Evolutionary conservation across 2,888 invertebrate species (phyloP), one percentile per base, ranked within the genome.

Genomic region (Belgica antarctica): DNA sequence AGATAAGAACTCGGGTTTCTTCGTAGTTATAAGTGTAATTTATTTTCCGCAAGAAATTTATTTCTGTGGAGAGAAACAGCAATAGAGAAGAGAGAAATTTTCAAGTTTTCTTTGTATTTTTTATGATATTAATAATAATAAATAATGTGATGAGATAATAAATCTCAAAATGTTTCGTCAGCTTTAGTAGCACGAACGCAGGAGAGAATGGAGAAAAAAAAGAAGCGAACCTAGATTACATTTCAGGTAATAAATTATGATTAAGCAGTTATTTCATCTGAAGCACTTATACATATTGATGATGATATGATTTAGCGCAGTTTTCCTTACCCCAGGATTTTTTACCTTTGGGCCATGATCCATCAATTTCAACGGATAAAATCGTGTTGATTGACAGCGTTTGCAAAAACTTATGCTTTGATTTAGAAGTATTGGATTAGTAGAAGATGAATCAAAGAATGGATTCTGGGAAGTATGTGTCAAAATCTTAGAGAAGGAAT

Each of bases 101-200:
- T 65, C 19, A 27, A 25, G 12, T 12, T 52, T 52, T 52, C 22
- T 22, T 52, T 52, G 17, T 27, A 15, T 59, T 59, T 59, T 52
- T 68, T 41, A 47, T 31, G 36, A 63, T 66, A 52, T 17, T 68
- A 52, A 57, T 57, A 68, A 52, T 57, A 68, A 68, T 68, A 68
- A 66, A 57, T 57, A 68, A 68, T 68, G 57, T 68, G 68, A 68
- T 68, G 68, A 57, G 68, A 52, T 68, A 52, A 57, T 68, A 66
- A 68, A 68, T 68, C 68, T 68, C n/a, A 57, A 62, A 68, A 34
- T 34, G 19, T 68, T 68, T 68, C 68, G 22, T 68, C 68, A 68
- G 68, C 34, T 63, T 12, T 4, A 46, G 4, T 4, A 12, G 46
- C n/a, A n/a, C n/a, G 2, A 3, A 24, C 52, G 24, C 12, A 12